phyloP scores from a whole-genome alignment of 1,140 invertebrate genomes.

The Drosophila nebulosa region DNA sequence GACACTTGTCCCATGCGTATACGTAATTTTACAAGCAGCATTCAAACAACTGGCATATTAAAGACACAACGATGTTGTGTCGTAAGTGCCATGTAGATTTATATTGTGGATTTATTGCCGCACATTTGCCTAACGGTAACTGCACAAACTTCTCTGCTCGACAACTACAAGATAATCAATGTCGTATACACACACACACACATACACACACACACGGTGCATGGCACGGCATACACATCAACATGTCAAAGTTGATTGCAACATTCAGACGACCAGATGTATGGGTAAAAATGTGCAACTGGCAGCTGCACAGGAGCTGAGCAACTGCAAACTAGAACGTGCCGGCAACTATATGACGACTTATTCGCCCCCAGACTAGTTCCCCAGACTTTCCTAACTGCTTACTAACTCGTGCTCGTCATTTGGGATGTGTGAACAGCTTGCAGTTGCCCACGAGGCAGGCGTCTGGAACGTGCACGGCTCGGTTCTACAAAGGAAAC shows the following conservation, averaged over 20 bases:
- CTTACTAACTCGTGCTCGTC: not conserved
- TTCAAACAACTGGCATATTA: conserved; percentile 25
- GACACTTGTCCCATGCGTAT: conserved; percentile 8
- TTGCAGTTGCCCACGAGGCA: not conserved
- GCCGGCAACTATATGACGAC: conserved; percentile 30
- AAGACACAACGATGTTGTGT: conserved; percentile 33
- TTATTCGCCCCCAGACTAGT: not conserved
- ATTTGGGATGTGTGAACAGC: conserved; percentile 7
- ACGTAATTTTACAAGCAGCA: conserved; percentile 40
- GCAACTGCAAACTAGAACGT: conserved; percentile 27
- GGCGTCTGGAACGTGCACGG: conserved; percentile 53
- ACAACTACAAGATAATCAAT: conserved; percentile 69
- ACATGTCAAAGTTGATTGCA: conserved; percentile 69
- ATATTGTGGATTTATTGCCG: conserved; percentile 50
- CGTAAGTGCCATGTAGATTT: conserved; percentile 39
- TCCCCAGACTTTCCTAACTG: not conserved
- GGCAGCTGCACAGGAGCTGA: conserved; percentile 16
- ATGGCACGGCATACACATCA: conserved; percentile 14
- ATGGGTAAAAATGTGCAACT: conserved; percentile 42
- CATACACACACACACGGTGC: not conserved
- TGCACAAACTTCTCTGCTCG: conserved; percentile 9
- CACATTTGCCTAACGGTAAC: conserved; percentile 38
- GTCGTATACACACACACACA: conserved; percentile 42
- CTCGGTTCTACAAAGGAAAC: conserved; percentile 53
- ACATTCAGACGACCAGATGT: conserved; percentile 31